These are phyloP conservation scores for Gracilinanus agilis DNA, from an alignment of 2,113 vertebrate species.

Conservation along the genomic window DNA sequence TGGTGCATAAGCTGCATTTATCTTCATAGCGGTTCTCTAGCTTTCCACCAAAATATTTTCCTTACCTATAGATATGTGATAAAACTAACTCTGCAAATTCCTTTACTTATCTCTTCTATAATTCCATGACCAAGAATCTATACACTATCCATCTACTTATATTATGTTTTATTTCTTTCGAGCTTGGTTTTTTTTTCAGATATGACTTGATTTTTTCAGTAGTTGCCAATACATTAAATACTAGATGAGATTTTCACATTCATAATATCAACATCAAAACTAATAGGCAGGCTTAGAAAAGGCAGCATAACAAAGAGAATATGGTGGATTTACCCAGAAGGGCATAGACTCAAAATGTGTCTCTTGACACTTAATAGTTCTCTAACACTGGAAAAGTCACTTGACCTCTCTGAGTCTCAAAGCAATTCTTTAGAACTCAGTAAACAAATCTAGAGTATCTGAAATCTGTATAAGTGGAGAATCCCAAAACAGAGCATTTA, in stretches of 20 bases:
- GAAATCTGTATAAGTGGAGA: neutral
- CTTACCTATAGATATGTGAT: neutral
- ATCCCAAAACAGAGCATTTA: neutral
- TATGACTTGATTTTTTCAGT: neutral
- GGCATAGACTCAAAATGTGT: neutral
- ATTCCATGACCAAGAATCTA: neutral
- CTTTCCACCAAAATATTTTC: neutral
- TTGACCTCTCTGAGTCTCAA: neutral
- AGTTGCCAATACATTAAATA: neutral
- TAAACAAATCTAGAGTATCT: neutral
- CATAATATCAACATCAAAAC: neutral
- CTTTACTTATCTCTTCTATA: neutral
- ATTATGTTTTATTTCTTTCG: neutral
- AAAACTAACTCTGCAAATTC: neutral
- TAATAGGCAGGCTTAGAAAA: neutral
- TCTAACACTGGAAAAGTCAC: neutral
- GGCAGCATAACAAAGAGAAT: neutral
- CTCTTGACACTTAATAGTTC: neutral
- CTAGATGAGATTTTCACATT: neutral
- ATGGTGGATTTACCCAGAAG: neutral
- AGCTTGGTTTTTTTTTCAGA: neutral
- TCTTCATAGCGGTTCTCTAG: neutral
- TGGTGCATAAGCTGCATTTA: neutral
- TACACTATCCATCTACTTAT: neutral
- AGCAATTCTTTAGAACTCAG: neutral